These are phyloP conservation scores for Aleiodes alternator DNA, from an alignment of 2,888 invertebrate species.

Conservation along the genomic window DNA sequence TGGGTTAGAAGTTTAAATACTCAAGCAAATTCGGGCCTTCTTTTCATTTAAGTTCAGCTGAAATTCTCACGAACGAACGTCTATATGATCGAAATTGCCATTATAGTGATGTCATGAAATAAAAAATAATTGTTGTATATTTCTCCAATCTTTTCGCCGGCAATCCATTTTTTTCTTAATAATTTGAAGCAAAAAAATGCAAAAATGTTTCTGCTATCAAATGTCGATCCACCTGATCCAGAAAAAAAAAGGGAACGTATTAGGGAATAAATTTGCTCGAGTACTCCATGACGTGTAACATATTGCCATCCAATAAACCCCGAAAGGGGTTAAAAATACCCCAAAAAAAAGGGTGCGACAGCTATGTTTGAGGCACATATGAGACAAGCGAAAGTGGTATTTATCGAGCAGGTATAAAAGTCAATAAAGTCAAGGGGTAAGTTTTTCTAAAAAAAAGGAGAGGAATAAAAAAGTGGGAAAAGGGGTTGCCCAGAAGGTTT, in stretches of 20 bases:
- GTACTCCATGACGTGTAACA: conserved; percentile 48
- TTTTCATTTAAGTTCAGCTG: too few relatives aligned
- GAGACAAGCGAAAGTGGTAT: conserved; percentile 1
- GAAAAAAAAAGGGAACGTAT: conserved; percentile 14
- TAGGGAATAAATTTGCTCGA: conserved; percentile 13
- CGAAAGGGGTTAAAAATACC: conserved; percentile 43
- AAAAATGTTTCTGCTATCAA: not conserved
- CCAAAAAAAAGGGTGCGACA: conserved; percentile 31
- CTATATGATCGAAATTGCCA: too few relatives aligned
- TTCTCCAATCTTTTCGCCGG: too few relatives aligned
- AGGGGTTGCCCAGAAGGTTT: conserved; percentile 40
- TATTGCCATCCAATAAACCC: conserved; percentile 64
- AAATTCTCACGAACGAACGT: too few relatives aligned
- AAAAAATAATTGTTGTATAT: too few relatives aligned
- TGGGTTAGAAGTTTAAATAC: too few relatives aligned
- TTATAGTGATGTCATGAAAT: too few relatives aligned
- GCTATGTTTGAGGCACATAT: conserved; percentile 30
- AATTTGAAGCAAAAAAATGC: not conserved
- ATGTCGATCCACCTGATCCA: conserved; percentile 35
- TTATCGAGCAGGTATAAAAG: conserved; percentile 49
- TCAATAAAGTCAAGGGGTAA: conserved; percentile 35
- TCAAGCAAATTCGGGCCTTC: too few relatives aligned
- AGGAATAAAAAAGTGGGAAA: conserved; percentile 29
- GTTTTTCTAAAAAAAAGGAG: conserved; percentile 11
- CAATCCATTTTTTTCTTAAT: too few relatives aligned